Base-by-base conservation (phyloP, 2,113 vertebrate species). In the Oncorhynchus masou region DNA sequence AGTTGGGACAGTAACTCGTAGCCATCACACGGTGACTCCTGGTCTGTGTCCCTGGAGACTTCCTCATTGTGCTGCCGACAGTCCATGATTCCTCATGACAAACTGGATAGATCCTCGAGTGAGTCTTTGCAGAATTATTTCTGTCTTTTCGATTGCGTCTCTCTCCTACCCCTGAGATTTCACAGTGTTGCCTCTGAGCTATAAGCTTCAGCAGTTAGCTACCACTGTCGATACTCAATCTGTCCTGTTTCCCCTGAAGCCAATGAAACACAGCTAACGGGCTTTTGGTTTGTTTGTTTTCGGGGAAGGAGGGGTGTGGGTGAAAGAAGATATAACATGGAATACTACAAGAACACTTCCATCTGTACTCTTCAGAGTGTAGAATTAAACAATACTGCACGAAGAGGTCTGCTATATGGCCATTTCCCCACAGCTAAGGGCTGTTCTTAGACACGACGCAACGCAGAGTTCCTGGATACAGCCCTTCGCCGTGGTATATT, bases 221-320 rank as follows among this genome's bases (percentile, higher is more conserved):
- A 84, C 75, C 57, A 73, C 83, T 90, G 90, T 92, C 90, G 86
- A 92, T 93, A 93, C 91, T 91, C 90, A 92, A 91, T 93, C 91
- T 91, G 88, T 91, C 89, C 88, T 88, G 88, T 91, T 90, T 90
- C 90, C 88, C 90, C 86, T 89, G 89, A 92, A 90, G 89, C 88
- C 90, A 86, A 87, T 90, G 88, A 90, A 92, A 93, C 90, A 86
- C 68, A 89, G 88, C 90, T 89, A 90, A 92, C 89, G 83, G 89
- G 86, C 34, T 86, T 82, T 89, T 86, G 84, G 87, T 91, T 90
- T 90, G 86, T 91, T 91, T 90, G 87, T 87, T 88, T 90, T 34
- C 3, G 11, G 39, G 65, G 25, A 67, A 67, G 24, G 25, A 27
- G 25, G 60, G 24, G 20, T 25, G 12, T 25, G 12, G 16, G 51